These are phyloP conservation scores for Lepidurus couesii DNA, from an alignment of 1,140 invertebrate species.

Conservation along the genomic window DNA sequence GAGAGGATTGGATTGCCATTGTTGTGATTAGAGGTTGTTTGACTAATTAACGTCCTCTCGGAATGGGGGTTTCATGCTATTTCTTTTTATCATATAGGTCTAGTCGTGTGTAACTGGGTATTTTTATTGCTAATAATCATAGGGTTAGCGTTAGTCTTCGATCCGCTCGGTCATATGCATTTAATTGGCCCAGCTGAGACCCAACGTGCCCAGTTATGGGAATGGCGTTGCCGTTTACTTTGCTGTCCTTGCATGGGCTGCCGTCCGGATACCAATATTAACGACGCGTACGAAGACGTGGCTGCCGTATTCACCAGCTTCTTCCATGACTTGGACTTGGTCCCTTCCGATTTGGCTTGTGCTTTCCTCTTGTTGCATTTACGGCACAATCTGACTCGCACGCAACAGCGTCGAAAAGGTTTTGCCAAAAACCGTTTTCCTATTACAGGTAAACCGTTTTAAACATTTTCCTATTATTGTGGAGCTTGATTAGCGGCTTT, in stretches of 20 bases:
- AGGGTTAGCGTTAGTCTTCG: conserved; percentile 69
- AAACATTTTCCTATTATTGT: neutral
- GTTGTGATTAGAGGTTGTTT: conserved; percentile 61
- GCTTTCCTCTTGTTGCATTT: conserved; percentile 67
- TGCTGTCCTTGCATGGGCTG: conserved; percentile 57
- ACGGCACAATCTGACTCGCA: conserved; percentile 52
- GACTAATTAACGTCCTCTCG: neutral
- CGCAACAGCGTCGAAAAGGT: conserved; percentile 50
- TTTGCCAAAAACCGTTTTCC: conserved; percentile 16
- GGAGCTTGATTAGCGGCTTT: neutral
- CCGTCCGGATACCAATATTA: conserved; percentile 27
- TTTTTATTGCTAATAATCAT: conserved; percentile 65
- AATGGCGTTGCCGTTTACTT: conserved; percentile 60
- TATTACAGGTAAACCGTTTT: conserved; percentile 5
- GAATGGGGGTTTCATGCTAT: conserved; percentile 27
- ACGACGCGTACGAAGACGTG: conserved; percentile 32
- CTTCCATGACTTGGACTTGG: conserved; percentile 76
- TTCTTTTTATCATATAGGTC: conserved; percentile 48
- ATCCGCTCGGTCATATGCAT: conserved; percentile 56
- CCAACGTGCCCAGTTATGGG: conserved; percentile 43
- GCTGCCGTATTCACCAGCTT: conserved; percentile 60
- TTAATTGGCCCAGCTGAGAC: conserved; percentile 51
- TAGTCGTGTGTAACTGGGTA: conserved; percentile 72
- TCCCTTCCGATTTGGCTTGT: conserved; percentile 80
- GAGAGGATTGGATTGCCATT: conserved; percentile 58